Percentiles rank a stretch among this genome's conserved stretches.
phyloP scores from a whole-genome alignment of 2,113 vertebrate species.

The Osmerus mordax region DNA sequence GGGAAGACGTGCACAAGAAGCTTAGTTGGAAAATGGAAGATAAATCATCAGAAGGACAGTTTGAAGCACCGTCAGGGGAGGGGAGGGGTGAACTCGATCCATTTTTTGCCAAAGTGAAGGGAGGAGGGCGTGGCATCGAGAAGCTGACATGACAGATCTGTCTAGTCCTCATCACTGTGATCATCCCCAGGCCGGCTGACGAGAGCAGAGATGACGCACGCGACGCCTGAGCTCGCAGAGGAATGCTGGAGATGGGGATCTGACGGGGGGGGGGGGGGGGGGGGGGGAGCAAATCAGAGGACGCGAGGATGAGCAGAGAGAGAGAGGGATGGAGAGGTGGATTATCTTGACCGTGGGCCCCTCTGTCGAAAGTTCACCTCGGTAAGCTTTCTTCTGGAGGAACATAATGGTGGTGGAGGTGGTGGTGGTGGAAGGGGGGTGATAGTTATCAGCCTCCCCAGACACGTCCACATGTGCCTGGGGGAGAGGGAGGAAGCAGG shows the following conservation, averaged over 20 bases:
- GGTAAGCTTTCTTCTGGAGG: neutral
- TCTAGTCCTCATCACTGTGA: too few relatives aligned
- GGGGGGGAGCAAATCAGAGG: neutral
- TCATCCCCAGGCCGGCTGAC: too few relatives aligned
- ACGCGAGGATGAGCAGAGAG: neutral
- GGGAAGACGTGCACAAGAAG: slow-evolving; percentile 18
- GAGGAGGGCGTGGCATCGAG: neutral
- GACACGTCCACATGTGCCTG: slow-evolving; percentile 43
- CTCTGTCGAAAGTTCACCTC: neutral
- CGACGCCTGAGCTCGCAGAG: too few relatives aligned
- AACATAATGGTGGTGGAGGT: neutral
- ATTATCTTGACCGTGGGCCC: neutral
- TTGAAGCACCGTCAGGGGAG: neutral
- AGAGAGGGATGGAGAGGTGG: neutral
- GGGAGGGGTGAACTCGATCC: neutral
- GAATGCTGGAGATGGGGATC: too few relatives aligned
- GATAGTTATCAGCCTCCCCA: slow-evolving; percentile 28
- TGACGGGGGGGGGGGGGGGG: too few relatives aligned
- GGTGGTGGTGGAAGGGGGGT: neutral
- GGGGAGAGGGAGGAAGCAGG: slow-evolving; percentile 20
- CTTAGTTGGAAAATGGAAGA: slow-evolving; percentile 30
- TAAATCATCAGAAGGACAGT: slow-evolving; percentile 35
- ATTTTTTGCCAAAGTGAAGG: neutral
- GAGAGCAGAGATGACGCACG: too few relatives aligned
- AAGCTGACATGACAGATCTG: too few relatives aligned